Conservation (phyloP, 2,888 invertebrate species). For the Kryphioiulus occultus region DNA sequence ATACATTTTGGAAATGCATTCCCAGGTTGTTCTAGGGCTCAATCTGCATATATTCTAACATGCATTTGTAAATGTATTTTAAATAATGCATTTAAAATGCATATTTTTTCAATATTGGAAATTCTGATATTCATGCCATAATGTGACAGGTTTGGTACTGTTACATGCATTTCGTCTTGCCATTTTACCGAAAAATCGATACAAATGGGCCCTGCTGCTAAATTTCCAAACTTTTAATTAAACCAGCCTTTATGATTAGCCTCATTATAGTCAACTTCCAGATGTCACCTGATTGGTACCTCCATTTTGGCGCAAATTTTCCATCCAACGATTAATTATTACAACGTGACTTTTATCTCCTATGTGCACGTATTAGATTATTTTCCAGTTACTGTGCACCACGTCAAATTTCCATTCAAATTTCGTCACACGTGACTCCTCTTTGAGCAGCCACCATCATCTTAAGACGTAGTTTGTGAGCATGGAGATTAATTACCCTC, state of each 20-base stretch:
- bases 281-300: background rate
- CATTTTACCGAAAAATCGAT: background rate
- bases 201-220: background rate
- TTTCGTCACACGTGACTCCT: background rate
- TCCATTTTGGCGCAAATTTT: background rate
- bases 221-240: conserved; percentile 31
- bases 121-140: too few species aligned
- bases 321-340: background rate
- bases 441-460: background rate
- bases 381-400: background rate
- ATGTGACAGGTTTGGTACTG: background rate
- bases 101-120: too few species aligned
- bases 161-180: too few species aligned
- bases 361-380: background rate
- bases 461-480: background rate
- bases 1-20: too few species aligned
- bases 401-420: background rate
- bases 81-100: too few species aligned
- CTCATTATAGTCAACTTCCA: background rate
- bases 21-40: too few species aligned
- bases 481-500: background rate
- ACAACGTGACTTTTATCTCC: background rate
- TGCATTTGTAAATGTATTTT: too few species aligned
- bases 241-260: background rate
- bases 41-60: too few species aligned